Evolutionary conservation across 2,113 vertebrate genomes (phyloP).

Genomic region (Grammomys surdaster): DNA sequence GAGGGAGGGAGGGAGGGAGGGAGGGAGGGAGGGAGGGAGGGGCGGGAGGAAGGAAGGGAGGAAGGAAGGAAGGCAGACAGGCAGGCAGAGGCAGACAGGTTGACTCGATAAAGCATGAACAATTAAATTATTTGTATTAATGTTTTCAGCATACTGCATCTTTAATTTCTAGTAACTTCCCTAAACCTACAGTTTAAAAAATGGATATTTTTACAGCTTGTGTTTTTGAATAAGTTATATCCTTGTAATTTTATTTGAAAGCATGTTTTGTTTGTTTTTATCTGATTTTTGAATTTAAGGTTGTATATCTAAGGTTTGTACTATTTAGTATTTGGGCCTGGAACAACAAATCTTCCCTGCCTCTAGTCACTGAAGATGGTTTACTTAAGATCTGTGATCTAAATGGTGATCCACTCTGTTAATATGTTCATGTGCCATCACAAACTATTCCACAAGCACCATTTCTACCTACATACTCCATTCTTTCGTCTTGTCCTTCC

Average conservation of each 20-base stretch:
- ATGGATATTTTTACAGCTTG: neutral
- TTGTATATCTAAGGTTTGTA: neutral
- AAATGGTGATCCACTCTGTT: neutral
- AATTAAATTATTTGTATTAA: neutral
- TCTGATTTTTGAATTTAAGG: neutral
- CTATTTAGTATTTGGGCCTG: neutral
- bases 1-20: neutral
- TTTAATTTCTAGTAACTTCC: slow-evolving; percentile 31
- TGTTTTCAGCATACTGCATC: neutral
- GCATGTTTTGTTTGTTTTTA: neutral
- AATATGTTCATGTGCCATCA: neutral
- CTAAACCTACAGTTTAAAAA: neutral
- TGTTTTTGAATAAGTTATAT: neutral
- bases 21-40: no score
- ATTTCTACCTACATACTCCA: neutral
- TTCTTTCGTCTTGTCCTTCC: neutral
- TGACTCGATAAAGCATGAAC: neutral
- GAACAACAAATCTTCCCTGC: neutral
- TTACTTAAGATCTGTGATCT: neutral
- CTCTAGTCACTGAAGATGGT: neutral
- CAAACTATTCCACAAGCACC: neutral
- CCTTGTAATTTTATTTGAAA: neutral
- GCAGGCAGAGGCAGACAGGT: neutral
- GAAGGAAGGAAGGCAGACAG: no score
- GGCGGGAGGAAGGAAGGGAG: no score